Conservation (phyloP, 2,113 vertebrate genomes). For the Thermophis baileyi region DNA sequence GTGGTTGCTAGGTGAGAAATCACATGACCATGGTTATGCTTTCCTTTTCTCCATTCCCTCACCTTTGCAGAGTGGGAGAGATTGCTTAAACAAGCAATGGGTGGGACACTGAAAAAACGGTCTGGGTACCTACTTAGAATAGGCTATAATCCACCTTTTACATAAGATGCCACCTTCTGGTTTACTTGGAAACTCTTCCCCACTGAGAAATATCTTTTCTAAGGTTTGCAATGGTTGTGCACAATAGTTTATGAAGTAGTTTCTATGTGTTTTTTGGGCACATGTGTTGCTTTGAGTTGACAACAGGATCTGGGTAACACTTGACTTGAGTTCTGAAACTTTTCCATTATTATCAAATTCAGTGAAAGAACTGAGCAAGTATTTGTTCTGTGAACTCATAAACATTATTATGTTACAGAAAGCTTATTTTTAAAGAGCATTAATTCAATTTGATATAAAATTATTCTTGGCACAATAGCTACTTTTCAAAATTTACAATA, state of each 20-base stretch:
- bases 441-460: conserved; percentile 2
- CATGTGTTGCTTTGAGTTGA: neutral
- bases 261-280: neutral
- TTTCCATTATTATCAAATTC: neutral
- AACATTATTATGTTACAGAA: conserved; percentile 11
- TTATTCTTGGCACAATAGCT: conserved; percentile 3
- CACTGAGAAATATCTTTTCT: neutral
- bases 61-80: neutral
- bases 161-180: neutral
- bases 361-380: neutral
- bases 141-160: neutral
- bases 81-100: neutral
- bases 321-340: neutral
- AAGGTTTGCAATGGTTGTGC: neutral
- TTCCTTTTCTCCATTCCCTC: neutral
- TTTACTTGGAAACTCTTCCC: neutral
- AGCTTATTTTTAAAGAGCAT: neutral
- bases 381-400: neutral
- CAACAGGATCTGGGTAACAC: neutral
- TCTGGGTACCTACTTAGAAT: neutral
- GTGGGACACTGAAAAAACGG: neutral
- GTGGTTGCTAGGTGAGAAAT: neutral
- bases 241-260: neutral
- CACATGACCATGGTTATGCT: neutral
- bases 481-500: neutral